Conservation (phyloP, 2,888 invertebrate species). For the Itoplectis maculator region DNA sequence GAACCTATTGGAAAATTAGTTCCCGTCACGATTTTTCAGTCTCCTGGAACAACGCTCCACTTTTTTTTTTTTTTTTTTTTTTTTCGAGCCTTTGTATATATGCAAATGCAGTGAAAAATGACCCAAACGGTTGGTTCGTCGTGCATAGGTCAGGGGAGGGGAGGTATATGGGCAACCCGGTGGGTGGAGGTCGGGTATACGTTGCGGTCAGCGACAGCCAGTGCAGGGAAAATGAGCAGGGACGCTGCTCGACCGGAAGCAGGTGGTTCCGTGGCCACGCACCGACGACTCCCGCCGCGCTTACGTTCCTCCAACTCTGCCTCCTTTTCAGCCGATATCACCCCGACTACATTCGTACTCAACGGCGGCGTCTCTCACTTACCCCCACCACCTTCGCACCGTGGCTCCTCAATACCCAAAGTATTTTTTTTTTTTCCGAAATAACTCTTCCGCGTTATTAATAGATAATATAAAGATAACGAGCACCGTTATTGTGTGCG, state of each 20-base stretch:
- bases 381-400: too few species aligned
- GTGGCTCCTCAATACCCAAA: not conserved
- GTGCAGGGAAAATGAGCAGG: conserved; percentile 50
- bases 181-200: conserved; percentile 51
- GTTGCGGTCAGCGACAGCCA: conserved; percentile 3
- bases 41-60: conserved; percentile 32
- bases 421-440: not conserved
- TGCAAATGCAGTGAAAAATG: conserved; percentile 18
- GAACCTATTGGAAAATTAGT: conserved; percentile 54
- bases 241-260: conserved; percentile 77
- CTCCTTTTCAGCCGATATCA: conserved; percentile 28
- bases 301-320: conserved; percentile 68
- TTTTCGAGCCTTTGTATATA: not conserved
- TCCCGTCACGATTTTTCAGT: conserved; percentile 59
- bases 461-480: conserved; percentile 43
- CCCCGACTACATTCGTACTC: not conserved
- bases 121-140: conserved; percentile 41
- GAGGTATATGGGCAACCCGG: too few species aligned
- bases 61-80: not conserved
- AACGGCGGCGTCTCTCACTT: too few species aligned
- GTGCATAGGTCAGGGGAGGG: conserved; percentile 12
- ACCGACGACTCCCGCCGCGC: conserved; percentile 75
- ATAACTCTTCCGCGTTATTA: conserved; percentile 41
- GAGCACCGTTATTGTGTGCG: conserved; percentile 19
- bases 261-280: conserved; percentile 82